Evolutionary conservation across 2,113 vertebrate genomes (phyloP), one percentile per base, ranked within the genome.

Genomic region (Galemys pyrenaicus): DNA sequence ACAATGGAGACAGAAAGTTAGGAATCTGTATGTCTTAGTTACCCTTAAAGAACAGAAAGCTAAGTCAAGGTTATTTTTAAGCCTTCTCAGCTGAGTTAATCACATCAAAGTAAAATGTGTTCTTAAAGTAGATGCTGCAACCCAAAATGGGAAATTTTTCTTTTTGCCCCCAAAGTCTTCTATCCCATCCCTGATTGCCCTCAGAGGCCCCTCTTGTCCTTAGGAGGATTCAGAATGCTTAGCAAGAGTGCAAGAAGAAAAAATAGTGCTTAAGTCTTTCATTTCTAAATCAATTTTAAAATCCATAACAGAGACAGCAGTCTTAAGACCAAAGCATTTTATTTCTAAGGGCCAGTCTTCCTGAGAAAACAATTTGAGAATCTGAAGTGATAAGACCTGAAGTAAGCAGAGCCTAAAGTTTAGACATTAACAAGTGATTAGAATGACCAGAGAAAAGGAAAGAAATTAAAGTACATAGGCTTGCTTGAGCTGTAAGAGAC

Each of bases 271-370:
- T 11, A 0, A 6, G 37, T 39, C 75, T 92, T 89, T 30, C 19
- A 11, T 51, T 74, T 60, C 60, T 60, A 94, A 54, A 74, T 83
- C 75, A 87, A n/a, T 60, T 49, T 87, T 41, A 71, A 90, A 86
- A 83, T 37, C 80, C 19, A 46, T 37, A 83, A 30, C 56, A 70
- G 58, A 88, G 30, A 83, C 24, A 60, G 62, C 24, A 65, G 24
- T 77, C 28, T 93, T 46, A 85, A 89, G 12, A 94, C 35, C 70
- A 83, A 54, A 79, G 22, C 49, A 51, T 65, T 79, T 94, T 58
- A 41, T 82, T 89, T 84, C 85, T 71, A 73, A 90, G 58, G 68
- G 51, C 32, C 49, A 70, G 44, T 3, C 26, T 82, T 89, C n/a
- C 73, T 58, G 15, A 54, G 20, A 87, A 58, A 94, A 81, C 54